phyloP scores from a whole-genome alignment of 2,888 invertebrate species.

The Microctonus hyperodae region DNA sequence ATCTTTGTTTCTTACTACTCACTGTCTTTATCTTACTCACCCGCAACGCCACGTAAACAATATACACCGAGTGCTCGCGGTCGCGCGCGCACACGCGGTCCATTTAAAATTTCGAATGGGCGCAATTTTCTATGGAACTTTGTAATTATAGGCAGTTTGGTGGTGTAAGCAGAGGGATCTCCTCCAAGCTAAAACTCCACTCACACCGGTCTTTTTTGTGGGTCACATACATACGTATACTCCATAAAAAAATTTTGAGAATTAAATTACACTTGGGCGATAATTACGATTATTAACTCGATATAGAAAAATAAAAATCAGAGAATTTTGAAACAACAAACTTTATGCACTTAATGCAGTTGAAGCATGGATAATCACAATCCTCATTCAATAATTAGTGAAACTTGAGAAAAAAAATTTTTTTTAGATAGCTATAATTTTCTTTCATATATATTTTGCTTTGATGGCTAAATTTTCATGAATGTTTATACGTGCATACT shows the following conservation, averaged over 20 bases:
- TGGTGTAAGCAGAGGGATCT: slow-evolving; percentile 46
- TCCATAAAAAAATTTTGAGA: slow-evolving; percentile 19
- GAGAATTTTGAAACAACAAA: not conserved
- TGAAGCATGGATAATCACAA: not conserved
- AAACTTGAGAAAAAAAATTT: not conserved
- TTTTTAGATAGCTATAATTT: not conserved
- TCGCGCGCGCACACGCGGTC: slow-evolving; percentile 41
- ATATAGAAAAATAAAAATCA: slow-evolving; percentile 10
- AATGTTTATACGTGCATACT: not conserved
- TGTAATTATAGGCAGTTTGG: slow-evolving; percentile 63
- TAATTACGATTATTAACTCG: slow-evolving; percentile 26
- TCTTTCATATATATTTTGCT: not conserved
- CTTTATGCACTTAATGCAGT: not conserved
- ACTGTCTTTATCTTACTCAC: slow-evolving; percentile 34
- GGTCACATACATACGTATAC: slow-evolving; percentile 2
- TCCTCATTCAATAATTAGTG: not conserved
- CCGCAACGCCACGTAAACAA: slow-evolving; percentile 52
- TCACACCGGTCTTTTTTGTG: slow-evolving; percentile 8
- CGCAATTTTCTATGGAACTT: slow-evolving; percentile 63
- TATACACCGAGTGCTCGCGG: no score
- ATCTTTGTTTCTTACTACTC: not conserved
- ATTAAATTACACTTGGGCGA: slow-evolving; percentile 30
- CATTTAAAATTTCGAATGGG: slow-evolving; percentile 63
- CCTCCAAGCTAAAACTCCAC: slow-evolving; percentile 3
- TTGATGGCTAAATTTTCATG: not conserved